phyloP scores from a whole-genome alignment of 1,140 invertebrate genomes.

The Zaprionus taronus region DNA sequence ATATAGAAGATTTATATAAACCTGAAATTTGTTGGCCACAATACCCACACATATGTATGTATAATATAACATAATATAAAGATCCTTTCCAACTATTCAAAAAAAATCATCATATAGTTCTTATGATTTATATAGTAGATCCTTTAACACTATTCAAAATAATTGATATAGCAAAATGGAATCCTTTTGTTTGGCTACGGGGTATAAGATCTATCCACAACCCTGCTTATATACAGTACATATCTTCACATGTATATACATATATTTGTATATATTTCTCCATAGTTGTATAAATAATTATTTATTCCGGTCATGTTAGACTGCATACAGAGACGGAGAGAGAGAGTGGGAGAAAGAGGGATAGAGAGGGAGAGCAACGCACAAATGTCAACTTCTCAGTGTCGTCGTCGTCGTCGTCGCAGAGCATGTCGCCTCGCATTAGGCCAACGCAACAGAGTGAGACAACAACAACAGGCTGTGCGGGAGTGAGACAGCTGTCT shows the following conservation, averaged over 20 bases:
- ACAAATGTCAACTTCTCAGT: slow-evolving; percentile 52
- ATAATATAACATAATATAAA: no score
- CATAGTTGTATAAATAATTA: slow-evolving; percentile 61
- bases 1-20: no score
- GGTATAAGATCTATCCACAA: slow-evolving; percentile 25
- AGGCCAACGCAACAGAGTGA: not conserved
- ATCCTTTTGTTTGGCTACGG: not conserved
- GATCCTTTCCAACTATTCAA: no score
- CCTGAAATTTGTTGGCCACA: no score
- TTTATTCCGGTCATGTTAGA: slow-evolving; percentile 67
- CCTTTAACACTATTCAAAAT: not conserved
- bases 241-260: not conserved
- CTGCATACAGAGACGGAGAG: not conserved
- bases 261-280: not conserved
- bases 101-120: no score
- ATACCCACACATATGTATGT: no score
- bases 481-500: not conserved
- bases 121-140: no score
- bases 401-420: slow-evolving; percentile 18
- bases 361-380: not conserved
- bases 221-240: slow-evolving; percentile 15
- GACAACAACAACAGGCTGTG: slow-evolving; percentile 5
- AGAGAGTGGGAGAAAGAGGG: not conserved
- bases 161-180: not conserved
- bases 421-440: slow-evolving; percentile 26